Conservation (phyloP, 1,140 invertebrate genomes). For the Trichoplusia ni region DNA sequence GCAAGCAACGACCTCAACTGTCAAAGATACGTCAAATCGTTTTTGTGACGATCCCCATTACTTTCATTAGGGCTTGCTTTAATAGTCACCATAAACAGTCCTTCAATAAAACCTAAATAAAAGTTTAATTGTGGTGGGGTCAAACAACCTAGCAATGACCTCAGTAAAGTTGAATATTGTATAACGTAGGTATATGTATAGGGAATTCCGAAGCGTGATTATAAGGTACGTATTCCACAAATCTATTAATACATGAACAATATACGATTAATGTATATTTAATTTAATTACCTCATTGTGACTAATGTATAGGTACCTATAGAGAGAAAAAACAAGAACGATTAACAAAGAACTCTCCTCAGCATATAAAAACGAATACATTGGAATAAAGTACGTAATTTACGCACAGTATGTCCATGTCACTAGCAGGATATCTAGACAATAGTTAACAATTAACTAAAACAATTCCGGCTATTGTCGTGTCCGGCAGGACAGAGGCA, state of each 20-base stretch:
- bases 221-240: too few species aligned
- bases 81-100: background rate
- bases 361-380: too few species aligned
- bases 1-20: constrained; percentile 37
- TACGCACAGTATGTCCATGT: constrained; percentile 11
- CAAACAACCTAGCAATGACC: background rate
- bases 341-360: too few species aligned
- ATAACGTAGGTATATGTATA: too few species aligned
- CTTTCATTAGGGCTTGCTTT: constrained; percentile 8
- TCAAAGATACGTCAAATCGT: constrained; percentile 36
- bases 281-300: too few species aligned
- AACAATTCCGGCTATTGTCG: constrained; percentile 50
- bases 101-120: constrained; percentile 5
- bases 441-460: constrained; percentile 42
- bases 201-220: too few species aligned
- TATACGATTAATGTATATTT: too few species aligned
- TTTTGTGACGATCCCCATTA: constrained; percentile 22
- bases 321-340: too few species aligned
- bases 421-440: constrained; percentile 36
- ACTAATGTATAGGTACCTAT: too few species aligned
- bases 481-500: constrained; percentile 32
- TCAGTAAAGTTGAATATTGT: too few species aligned
- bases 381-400: background rate
- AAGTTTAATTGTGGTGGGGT: constrained; percentile 10
- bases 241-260: too few species aligned